Conservation (phyloP, 2,797 vertebrate species). For the Silurus lanzhouensis region DNA sequence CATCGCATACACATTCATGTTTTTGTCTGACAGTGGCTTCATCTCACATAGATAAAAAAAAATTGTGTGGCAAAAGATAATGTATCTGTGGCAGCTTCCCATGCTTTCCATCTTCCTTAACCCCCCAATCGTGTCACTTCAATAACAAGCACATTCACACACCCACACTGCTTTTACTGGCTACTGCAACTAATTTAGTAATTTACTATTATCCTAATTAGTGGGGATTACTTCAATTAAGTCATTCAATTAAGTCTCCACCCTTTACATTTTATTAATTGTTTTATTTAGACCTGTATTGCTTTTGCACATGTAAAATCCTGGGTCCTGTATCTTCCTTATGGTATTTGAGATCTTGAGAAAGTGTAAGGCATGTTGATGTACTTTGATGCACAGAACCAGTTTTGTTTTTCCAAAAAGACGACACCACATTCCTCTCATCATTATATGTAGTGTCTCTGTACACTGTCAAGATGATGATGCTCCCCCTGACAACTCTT, state of each 20-base stretch:
- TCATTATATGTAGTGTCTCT: neutral
- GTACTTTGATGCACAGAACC: neutral
- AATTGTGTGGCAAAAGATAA: neutral
- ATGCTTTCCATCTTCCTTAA: neutral
- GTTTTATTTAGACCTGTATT: neutral
- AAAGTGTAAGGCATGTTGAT: neutral
- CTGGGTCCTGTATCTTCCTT: neutral
- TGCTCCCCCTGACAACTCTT: neutral
- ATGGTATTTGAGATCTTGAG: neutral
- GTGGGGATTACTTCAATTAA: constrained; percentile 65
- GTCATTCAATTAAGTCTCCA: neutral
- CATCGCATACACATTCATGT: neutral
- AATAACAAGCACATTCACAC: neutral
- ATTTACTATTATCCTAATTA: constrained; percentile 59
- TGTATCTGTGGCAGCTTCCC: neutral
- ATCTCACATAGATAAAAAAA: neutral
- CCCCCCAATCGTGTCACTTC: neutral
- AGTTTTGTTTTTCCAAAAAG: neutral
- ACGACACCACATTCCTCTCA: neutral
- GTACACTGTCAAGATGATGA: neutral
- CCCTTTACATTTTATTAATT: neutral
- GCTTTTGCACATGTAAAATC: neutral
- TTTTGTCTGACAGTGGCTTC: neutral
- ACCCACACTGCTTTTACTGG: constrained; percentile 45
- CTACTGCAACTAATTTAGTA: constrained; percentile 56